These are phyloP conservation scores for Lanius ludovicianus DNA, from an alignment of 2,113 vertebrate genomes.

Conservation along the genomic window DNA sequence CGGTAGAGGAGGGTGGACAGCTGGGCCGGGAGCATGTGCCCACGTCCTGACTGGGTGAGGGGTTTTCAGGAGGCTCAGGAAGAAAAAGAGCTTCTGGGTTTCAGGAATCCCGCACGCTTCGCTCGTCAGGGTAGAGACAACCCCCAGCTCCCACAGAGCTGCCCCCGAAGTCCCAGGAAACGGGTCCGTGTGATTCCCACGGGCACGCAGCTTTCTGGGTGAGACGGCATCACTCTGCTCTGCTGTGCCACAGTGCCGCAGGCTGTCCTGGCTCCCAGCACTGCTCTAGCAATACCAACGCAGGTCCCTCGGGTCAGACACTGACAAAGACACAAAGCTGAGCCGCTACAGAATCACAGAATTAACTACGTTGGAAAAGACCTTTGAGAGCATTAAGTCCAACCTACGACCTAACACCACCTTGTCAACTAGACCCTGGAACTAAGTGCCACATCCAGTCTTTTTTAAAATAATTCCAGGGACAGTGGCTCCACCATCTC, in stretches of 20 bases:
- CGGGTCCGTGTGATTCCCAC: accelerated
- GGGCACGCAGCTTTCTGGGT: neutral
- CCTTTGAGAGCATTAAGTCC: neutral
- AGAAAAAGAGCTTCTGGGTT: neutral
- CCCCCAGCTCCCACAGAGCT: neutral
- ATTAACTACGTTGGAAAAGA: neutral
- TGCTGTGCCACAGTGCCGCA: neutral
- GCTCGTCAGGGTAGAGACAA: neutral
- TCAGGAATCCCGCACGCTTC: neutral
- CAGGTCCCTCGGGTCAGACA: neutral
- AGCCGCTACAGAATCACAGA: neutral
- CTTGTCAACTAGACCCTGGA: neutral
- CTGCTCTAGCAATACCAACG: accelerated
- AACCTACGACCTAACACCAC: neutral
- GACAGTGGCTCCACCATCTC: neutral
- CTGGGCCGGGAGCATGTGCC: neutral
- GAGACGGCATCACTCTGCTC: neutral
- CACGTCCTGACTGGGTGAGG: neutral
- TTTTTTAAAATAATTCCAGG: neutral
- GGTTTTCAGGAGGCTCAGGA: neutral
- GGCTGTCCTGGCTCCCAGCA: neutral
- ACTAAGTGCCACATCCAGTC: neutral
- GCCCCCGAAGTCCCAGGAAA: neutral
- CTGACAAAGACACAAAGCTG: neutral
- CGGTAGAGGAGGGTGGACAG: neutral